These are phyloP conservation scores for Xenus cinereus DNA, from an alignment of 2,113 vertebrate genomes.

Conservation along the genomic window DNA sequence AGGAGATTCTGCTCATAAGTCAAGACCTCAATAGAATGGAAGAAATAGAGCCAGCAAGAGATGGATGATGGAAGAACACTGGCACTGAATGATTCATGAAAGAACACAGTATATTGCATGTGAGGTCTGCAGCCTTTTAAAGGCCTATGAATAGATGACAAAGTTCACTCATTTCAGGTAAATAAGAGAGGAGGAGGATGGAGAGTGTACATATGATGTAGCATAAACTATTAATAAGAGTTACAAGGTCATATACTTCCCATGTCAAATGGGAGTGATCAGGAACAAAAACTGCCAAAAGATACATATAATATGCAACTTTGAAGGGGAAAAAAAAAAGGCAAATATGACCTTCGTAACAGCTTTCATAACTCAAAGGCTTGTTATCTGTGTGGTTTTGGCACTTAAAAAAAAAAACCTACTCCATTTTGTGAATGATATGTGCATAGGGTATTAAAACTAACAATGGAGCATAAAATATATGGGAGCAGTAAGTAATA, in stretches of 20 bases:
- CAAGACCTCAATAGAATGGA: not conserved
- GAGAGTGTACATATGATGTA: conserved; percentile 12
- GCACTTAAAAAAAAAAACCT: not conserved
- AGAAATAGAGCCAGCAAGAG: conserved; percentile 24
- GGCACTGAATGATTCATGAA: conserved; percentile 35
- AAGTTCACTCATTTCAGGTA: not conserved
- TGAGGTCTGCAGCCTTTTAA: conserved; percentile 4
- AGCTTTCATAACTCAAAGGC: not conserved
- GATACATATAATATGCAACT: not conserved
- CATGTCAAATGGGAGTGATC: not conserved
- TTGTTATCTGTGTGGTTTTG: not conserved
- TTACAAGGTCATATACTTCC: not conserved
- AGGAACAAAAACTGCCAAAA: not conserved
- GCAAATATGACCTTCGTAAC: not conserved
- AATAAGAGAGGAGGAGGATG: not conserved
- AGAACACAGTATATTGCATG: not conserved
- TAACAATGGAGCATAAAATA: not conserved
- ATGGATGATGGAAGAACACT: conserved; percentile 6
- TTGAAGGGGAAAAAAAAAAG: not conserved
- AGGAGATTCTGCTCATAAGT: conserved; percentile 23
- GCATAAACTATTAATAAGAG: conserved; percentile 25
- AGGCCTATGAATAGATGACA: not conserved
- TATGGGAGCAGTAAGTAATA: not conserved
- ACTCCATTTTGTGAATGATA: not conserved
- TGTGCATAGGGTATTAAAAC: not conserved